phyloP scores from a whole-genome alignment of 2,113 vertebrate genomes.

The Saimiri boliviensis region DNA sequence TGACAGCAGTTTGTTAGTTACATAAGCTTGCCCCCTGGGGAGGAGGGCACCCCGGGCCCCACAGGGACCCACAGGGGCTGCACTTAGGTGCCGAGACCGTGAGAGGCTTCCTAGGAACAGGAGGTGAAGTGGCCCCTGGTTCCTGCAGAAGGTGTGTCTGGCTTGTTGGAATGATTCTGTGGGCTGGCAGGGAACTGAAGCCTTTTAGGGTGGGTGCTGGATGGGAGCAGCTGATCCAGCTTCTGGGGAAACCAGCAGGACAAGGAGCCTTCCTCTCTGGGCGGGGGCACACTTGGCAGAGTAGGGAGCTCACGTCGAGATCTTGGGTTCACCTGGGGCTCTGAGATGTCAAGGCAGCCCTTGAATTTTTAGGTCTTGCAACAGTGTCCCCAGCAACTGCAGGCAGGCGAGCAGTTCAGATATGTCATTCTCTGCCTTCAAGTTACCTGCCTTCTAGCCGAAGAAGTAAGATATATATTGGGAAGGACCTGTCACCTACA shows the following conservation, averaged over 20 bases:
- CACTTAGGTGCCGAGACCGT: rapidly evolving
- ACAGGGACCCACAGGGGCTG: rapidly evolving
- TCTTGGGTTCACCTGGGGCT: background rate
- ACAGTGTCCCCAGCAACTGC: rapidly evolving
- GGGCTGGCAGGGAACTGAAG: background rate
- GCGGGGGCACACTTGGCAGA: rapidly evolving
- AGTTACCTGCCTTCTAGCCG: rapidly evolving
- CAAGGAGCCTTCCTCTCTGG: rapidly evolving
- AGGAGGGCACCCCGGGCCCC: rapidly evolving
- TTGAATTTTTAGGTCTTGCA: rapidly evolving
- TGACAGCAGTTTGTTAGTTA: rapidly evolving
- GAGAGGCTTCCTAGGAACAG: no score
- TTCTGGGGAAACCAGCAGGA: rapidly evolving
- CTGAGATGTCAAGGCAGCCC: no score
- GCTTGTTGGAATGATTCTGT: background rate
- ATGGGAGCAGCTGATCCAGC: rapidly evolving
- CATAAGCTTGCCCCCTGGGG: rapidly evolving
- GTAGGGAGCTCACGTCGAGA: rapidly evolving
- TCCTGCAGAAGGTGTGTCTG: rapidly evolving
- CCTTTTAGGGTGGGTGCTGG: rapidly evolving
- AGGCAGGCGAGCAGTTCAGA: rapidly evolving
- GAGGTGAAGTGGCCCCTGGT: background rate
- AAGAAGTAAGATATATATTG: background rate
- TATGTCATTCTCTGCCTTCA: background rate
- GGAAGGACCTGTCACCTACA: background rate